phyloP scores from a whole-genome alignment of 2,113 vertebrate genomes.

The Corythoichthys haematopterus region DNA sequence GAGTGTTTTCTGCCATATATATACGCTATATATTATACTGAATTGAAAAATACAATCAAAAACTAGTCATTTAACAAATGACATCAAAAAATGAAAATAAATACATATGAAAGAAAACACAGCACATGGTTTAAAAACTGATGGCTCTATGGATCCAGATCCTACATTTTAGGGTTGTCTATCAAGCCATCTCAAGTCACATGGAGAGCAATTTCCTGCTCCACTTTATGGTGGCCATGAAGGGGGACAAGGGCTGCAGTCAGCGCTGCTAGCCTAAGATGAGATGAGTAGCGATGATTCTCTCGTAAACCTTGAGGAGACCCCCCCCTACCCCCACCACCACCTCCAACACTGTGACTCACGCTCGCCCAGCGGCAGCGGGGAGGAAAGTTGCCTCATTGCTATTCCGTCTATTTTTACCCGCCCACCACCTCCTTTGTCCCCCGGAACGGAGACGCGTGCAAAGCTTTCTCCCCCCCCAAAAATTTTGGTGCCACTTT shows the following conservation, averaged over 20 bases:
- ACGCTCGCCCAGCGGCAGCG: slow-evolving; percentile 38
- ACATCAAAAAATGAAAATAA: no score
- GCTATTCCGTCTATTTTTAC: slow-evolving; percentile 66
- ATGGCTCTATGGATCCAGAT: no score
- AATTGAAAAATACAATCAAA: no score
- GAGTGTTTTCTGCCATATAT: no score
- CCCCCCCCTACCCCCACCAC: background rate
- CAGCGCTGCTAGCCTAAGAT: slow-evolving; percentile 31
- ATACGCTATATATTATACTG: no score
- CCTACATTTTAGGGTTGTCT: no score
- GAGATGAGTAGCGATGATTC: slow-evolving; percentile 13
- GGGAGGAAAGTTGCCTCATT: slow-evolving; percentile 56
- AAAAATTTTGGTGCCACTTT: slow-evolving; percentile 9
- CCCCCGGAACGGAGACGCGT: slow-evolving; percentile 40
- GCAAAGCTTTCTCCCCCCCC: slow-evolving; percentile 33
- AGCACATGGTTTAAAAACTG: no score
- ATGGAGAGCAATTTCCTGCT: slow-evolving; percentile 16
- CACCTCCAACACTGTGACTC: slow-evolving; percentile 49
- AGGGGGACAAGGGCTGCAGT: slow-evolving; percentile 10
- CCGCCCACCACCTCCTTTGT: slow-evolving; percentile 26
- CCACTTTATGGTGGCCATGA: slow-evolving; percentile 24
- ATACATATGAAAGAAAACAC: no score
- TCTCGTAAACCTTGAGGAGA: slow-evolving; percentile 39
- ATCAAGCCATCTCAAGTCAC: no score
- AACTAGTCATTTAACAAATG: no score